These are phyloP conservation scores for Malacosoma neustria DNA, from an alignment of 2,888 invertebrate genomes.

Conservation along the genomic window DNA sequence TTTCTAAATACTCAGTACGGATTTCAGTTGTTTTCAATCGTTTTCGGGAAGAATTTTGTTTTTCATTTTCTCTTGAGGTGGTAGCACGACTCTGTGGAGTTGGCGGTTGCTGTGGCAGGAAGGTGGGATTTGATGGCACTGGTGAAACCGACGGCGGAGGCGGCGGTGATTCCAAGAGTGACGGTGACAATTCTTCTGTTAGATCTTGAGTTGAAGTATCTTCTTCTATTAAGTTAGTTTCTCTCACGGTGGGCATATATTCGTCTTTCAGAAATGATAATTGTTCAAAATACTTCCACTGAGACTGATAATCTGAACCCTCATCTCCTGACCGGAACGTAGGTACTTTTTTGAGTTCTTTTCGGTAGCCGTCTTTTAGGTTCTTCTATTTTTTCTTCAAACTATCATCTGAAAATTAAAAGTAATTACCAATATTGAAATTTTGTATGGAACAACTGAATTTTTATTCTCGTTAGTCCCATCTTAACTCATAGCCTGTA, in stretches of 20 bases:
- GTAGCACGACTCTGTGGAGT: slow-evolving; percentile 4
- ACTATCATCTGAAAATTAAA: slow-evolving; percentile 4
- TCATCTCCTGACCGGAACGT: slow-evolving; percentile 3
- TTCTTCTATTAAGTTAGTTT: slow-evolving; percentile 1
- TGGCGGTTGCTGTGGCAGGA: neutral
- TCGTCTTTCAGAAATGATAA: slow-evolving; percentile 6
- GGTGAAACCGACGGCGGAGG: slow-evolving; percentile 3
- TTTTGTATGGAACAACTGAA: no score
- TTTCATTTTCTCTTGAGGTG: slow-evolving; percentile 5
- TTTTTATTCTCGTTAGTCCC: no score
- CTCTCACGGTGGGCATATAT: slow-evolving; percentile 4
- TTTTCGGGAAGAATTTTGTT: slow-evolving; percentile 1
- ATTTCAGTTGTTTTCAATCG: no score
- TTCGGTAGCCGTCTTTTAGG: slow-evolving; percentile 7
- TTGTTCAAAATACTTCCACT: neutral
- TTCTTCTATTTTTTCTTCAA: slow-evolving; percentile 9
- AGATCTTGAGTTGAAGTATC: slow-evolving; percentile 1
- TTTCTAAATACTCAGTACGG: no score
- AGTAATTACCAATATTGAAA: no score
- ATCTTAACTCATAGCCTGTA: no score
- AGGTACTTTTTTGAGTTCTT: slow-evolving; percentile 6
- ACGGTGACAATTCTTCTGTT: slow-evolving; percentile 1
- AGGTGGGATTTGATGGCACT: slow-evolving; percentile 3
- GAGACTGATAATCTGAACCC: slow-evolving; percentile 3
- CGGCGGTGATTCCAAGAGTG: slow-evolving; percentile 2